These are phyloP conservation scores for Philonicus albiceps DNA, from an alignment of 2,888 invertebrate genomes.

Conservation along the genomic window DNA sequence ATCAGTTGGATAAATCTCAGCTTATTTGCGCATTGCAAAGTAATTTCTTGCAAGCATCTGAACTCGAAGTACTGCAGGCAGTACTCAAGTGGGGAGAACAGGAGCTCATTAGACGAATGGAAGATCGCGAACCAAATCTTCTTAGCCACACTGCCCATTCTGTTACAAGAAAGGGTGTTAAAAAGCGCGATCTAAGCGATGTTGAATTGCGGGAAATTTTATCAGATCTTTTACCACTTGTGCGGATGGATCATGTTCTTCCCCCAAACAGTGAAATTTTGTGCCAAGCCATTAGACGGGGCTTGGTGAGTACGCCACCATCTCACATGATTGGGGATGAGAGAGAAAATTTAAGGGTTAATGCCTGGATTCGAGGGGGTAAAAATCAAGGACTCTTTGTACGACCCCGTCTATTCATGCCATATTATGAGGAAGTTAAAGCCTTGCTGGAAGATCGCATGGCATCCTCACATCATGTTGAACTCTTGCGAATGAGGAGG, in stretches of 20 bases:
- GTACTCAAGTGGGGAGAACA: conserved; percentile 91
- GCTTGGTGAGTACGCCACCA: conserved; percentile 82
- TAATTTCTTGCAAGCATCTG: conserved; percentile 83
- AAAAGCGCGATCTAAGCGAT: conserved; percentile 83
- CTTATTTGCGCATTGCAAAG: conserved; percentile 78
- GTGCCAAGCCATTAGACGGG: conserved; percentile 72
- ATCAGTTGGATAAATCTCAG: conserved; percentile 79
- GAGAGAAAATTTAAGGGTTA: conserved; percentile 70
- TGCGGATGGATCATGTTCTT: conserved; percentile 88
- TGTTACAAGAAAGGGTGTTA: conserved; percentile 83
- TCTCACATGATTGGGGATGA: conserved; percentile 85
- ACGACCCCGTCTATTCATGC: conserved; percentile 90
- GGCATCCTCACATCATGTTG: conserved; percentile 74
- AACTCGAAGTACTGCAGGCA: conserved; percentile 86
- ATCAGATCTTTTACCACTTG: conserved; percentile 81
- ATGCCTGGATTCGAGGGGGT: conserved; percentile 82
- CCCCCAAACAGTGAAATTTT: conserved; percentile 84
- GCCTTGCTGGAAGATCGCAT: conserved; percentile 83
- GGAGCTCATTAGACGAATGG: conserved; percentile 81
- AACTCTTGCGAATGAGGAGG: conserved; percentile 73
- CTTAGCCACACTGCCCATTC: conserved; percentile 93
- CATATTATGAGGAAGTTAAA: conserved; percentile 94
- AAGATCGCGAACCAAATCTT: conserved; percentile 89
- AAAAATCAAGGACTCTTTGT: conserved; percentile 77
- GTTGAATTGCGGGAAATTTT: conserved; percentile 85